Base-by-base conservation (phyloP, 2,113 vertebrate genomes). In the Beaufortia kweichowensis region DNA sequence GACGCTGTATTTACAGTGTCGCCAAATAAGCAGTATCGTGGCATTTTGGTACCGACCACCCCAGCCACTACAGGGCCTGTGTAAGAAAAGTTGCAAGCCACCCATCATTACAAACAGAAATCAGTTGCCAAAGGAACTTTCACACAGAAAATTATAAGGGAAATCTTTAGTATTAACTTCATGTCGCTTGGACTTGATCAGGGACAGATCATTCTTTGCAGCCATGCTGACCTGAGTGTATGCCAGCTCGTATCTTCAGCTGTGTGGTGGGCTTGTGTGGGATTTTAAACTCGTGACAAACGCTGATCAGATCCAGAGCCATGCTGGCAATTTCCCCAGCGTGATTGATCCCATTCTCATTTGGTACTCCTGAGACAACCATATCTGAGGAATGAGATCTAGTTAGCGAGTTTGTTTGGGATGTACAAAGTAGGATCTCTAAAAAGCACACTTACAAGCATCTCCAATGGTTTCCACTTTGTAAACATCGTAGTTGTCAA, bases 401-500 rank as follows among this genome's bases (percentile, higher is more conserved):
- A 60, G 41, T 48, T 9, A 28, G 17, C 26, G 56, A 70, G 1
- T 39, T 39, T 46, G 12, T 46, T 41, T 50, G 31, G 41, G 48
- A 12, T 31, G 11, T 21, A 14, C 19, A 60, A 15, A 50, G 21
- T 28, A 8, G 29, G 23, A 61, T 43, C 15, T n/a, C 43, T 35
- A 21, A 19, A 41, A 17, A n/a, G 23, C 26, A 26, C n/a, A 89
- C 91, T 86, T 67, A 93, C 91, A 93, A 24, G 91, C 91, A 81
- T 94, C 92, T 4, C 92, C 92, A 26, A 93, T 92, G 8, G 92
- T 94, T 78, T 91, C 91, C 75, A 93, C 92, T 85, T 93, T 93
- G 85, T 93, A 93, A 56, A 93, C 90, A 1, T 93, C 91, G 3
- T 93, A 91, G 82, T 89, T 93, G 84, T 92, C 92, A 76, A 92